These are phyloP conservation scores for Pegea sp. DNA, from an alignment of 23 tunicate genomes.

Conservation along the genomic window DNA sequence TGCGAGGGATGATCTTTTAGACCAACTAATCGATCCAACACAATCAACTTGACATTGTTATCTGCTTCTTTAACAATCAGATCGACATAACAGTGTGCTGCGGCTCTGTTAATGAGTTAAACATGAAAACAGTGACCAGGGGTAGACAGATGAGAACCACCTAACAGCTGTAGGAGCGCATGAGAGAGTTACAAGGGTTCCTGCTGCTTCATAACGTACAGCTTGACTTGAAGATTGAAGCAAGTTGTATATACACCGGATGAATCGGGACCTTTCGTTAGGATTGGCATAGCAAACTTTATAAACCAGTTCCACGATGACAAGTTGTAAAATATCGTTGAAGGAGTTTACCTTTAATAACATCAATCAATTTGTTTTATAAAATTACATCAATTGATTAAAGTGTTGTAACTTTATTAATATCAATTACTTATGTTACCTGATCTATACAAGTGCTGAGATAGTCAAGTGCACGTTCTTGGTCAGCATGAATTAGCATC, in stretches of 20 bases:
- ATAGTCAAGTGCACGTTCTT: slow-evolving; percentile 79
- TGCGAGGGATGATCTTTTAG: slow-evolving; percentile 79
- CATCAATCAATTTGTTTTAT: neutral
- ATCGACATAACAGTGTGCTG: slow-evolving; percentile 96
- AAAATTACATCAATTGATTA: neutral
- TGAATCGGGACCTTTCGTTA: slow-evolving; percentile 80
- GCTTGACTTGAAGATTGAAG: slow-evolving; percentile 96
- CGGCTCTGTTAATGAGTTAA: slow-evolving; percentile 36
- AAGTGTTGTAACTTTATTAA: too few species aligned
- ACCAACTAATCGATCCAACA: slow-evolving; percentile 73
- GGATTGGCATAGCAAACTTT: slow-evolving; percentile 98
- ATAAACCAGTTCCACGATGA: slow-evolving; percentile 94
- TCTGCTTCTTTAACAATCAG: slow-evolving; percentile 94
- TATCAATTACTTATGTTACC: slow-evolving; percentile 5
- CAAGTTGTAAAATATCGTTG: slow-evolving; percentile 96
- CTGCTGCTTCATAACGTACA: slow-evolving; percentile 96
- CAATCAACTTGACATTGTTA: slow-evolving; percentile 97
- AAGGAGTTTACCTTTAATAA: slow-evolving; percentile 70
- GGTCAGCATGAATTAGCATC: slow-evolving; percentile 99
- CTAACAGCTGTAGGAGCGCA: slow-evolving; percentile 90
- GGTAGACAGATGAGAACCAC: slow-evolving; percentile 5
- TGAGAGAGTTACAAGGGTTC: slow-evolving; percentile 88
- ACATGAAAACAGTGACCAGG: neutral
- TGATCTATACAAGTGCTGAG: slow-evolving; percentile 99
- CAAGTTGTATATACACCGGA: slow-evolving; percentile 92